Base-by-base conservation (phyloP, 2,888 invertebrate species). In the Patella ulyssiponensis region DNA sequence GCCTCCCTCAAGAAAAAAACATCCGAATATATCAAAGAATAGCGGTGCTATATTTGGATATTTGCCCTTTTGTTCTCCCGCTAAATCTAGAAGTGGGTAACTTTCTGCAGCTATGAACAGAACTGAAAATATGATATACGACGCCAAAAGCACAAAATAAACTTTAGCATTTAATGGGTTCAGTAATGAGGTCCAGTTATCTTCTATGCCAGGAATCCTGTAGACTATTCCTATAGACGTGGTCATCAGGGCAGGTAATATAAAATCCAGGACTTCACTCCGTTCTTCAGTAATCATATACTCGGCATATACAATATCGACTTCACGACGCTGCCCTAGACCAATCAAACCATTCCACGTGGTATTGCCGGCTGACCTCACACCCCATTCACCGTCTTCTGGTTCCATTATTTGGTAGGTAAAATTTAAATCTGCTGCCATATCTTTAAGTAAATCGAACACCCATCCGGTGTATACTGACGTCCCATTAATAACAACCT, bases 341-440 rank as follows among this genome's bases (percentile, higher is more conserved):
- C 53, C 64, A 20, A 64, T 20, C 64, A 64, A 20, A 64, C 64
- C 64, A 20, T 7, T 20, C n/a, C 20, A 64, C n/a, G n/a, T 64
- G n/a, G 15, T 14, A 20, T 64, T 64, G 9, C 7, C 44, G 11
- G 64, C n/a, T 20, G 20, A 11, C 15, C 64, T 64, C 1, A 64
- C 23, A n/a, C 75, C 75, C 75, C 75, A 75, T 14, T 75, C 70
- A 17, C 70, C 75, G 51, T 75, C 75, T 20, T n/a, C n/a, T 23
- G 69, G 52, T 53, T 75, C 70, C 70, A 53, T 53, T 15, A 75
- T 69, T 17, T 69, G 69, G 53, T n/a, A 75, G 53, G 75, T 75
- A 52, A 75, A 69, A 23, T 75, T 75, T n/a, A 75, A 23, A 52
- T 33, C 33, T 52, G 9, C 14, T 56, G 69, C 64, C 69, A 75